Conservation (phyloP, 2,888 invertebrate species). For the Sesia bembeciformis region DNA sequence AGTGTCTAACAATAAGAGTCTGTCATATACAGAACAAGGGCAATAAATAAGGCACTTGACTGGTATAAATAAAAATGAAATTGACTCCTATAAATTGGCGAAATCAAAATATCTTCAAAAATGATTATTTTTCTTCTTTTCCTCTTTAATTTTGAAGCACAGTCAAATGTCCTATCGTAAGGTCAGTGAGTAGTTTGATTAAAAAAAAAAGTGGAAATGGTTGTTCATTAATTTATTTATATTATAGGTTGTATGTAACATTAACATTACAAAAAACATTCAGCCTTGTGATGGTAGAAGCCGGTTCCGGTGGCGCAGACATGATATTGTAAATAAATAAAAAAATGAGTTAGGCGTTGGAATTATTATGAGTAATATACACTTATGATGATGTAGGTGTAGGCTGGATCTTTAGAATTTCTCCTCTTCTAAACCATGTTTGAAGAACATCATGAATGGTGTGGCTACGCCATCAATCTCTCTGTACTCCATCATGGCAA, state of each 20-base stretch:
- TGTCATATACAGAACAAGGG: no score
- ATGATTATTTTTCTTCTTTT: no score
- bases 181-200: no score
- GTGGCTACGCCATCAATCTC: constrained; percentile 87
- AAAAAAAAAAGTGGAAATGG: constrained; percentile 14
- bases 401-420: constrained; percentile 80
- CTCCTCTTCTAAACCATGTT: constrained; percentile 95
- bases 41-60: no score
- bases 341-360: constrained; percentile 48
- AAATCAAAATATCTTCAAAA: no score
- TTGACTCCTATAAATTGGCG: no score
- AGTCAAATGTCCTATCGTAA: no score
- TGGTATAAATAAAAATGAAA: no score
- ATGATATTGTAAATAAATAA: constrained; percentile 68
- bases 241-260: constrained; percentile 43
- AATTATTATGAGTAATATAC: constrained; percentile 32
- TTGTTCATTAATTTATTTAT: constrained; percentile 64
- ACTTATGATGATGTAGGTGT: constrained; percentile 30
- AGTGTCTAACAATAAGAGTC: no score
- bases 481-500: constrained; percentile 95
- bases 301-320: constrained; percentile 48
- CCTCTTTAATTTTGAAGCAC: no score
- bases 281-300: constrained; percentile 67
- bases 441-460: constrained; percentile 96
- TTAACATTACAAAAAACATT: constrained; percentile 62